A percentile compares a stretch with the other conserved stretches of the same genome.
Conservation (phyloP, 64 coral and sea anemone species). For the Actinia tenebrosa region DNA sequence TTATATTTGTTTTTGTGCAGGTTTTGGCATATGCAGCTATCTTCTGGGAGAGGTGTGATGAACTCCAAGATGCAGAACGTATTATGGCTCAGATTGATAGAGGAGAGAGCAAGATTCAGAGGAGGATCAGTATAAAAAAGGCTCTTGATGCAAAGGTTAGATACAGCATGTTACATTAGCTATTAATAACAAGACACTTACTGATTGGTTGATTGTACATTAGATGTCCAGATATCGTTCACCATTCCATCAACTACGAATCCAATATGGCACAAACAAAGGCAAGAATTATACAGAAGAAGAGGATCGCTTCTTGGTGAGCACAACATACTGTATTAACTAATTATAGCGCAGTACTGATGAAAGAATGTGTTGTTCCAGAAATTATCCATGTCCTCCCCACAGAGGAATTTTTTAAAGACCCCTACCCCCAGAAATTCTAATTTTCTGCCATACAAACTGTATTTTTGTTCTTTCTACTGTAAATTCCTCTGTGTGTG, state of each 20-base stretch:
- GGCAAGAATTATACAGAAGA: constrained; percentile 99
- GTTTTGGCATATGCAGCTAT: constrained; percentile 74
- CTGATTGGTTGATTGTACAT: neutral
- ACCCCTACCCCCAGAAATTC: too few relatives aligned
- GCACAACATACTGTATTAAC: neutral
- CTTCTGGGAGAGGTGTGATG: constrained; percentile 96
- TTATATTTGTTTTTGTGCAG: neutral
- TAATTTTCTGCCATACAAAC: too few relatives aligned
- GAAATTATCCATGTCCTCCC: too few relatives aligned
- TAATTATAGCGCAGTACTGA: neutral
- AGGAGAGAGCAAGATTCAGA: constrained; percentile 94
- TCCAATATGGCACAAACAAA: constrained; percentile 98
- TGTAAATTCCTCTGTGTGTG: neutral
- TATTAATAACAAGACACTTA: neutral
- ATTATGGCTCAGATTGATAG: constrained; percentile 98
- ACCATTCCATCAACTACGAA: constrained; percentile 97
- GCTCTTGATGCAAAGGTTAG: constrained; percentile 96
- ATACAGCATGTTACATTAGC: neutral
- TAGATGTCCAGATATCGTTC: constrained; percentile 98
- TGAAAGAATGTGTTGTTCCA: neutral
- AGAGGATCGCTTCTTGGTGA: constrained; percentile 94
- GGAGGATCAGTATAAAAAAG: constrained; percentile 95
- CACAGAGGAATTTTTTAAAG: too few relatives aligned
- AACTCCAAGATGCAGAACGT: constrained; percentile 87
- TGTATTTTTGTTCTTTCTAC: too few relatives aligned